Base-by-base conservation (phyloP, 2,888 invertebrate species). In the Lysandra bellargus region DNA sequence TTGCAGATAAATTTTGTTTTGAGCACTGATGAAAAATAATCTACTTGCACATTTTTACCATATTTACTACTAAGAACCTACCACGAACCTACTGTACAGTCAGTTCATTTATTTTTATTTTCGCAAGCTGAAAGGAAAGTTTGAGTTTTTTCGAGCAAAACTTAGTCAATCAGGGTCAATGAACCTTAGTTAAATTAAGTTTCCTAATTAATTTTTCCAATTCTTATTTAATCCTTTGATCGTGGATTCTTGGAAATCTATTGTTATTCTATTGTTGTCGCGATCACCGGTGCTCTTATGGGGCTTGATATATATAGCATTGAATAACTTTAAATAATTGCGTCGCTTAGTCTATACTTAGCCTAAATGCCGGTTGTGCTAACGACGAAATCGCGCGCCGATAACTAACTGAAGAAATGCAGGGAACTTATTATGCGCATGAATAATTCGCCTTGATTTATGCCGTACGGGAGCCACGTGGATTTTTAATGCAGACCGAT, bases 371-470 rank as follows among this genome's bases (percentile, higher is more conserved):
- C 57, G 76, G 53, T 57, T 76, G 53, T 57, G 76, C 53, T 76
- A 76, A 76, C 76, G 76, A 76, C 33, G 57, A 76, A 76, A 76
- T 76, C 53, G 76, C 53, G 53, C 14, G 30, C 49, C 76, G 53
- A 76, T 76, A 76, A 76, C 76, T 76, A 76, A 76, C 76, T 76
- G 86, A 88, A 89, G 89, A 91, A 91, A 91, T 89, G 88, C 89
- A 87, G 86, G 88, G 87, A 53, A 23, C 76, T 94, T 93, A 92
- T 86, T 92, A 93, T 94, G 94, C 91, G 93, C 94, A 94, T 94
- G 93, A 91, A 93, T 94, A 94, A 94, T 93, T 90, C 91, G 91
- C 88, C 87, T 86, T 88, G 86, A 92, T 92, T 93, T 91, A 85
- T 92, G 90, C 93, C 89, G 91, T 89, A 90, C 91, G 91, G 87